phyloP scores from a whole-genome alignment of 2,113 vertebrate species.

The Collichthys lucidus region DNA sequence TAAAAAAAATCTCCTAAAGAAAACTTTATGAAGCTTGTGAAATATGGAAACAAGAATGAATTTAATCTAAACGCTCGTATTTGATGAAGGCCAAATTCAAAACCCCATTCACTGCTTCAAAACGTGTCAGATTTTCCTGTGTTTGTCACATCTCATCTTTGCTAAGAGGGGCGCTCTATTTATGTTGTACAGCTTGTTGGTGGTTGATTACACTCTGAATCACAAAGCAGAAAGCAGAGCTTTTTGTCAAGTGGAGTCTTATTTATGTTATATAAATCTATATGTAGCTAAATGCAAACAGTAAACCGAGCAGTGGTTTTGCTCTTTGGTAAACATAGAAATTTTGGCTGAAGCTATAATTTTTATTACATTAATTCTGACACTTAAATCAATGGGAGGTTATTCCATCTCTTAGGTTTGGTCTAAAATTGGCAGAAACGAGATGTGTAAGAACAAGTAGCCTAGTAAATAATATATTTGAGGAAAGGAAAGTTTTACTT shows the following conservation, averaged over 20 bases:
- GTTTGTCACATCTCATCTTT: slow-evolving; percentile 13
- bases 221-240: not conserved
- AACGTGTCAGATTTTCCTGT: not conserved
- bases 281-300: not conserved
- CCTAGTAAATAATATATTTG: too few species aligned
- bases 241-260: not conserved
- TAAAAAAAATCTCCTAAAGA: not conserved
- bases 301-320: not conserved
- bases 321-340: not conserved
- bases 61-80: not conserved
- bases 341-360: too few species aligned
- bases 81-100: slow-evolving; percentile 15
- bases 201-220: not conserved
- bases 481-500: too few species aligned
- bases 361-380: too few species aligned
- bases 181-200: not conserved
- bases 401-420: too few species aligned
- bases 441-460: too few species aligned
- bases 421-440: too few species aligned
- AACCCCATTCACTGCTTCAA: not conserved
- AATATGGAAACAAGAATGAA: slow-evolving; percentile 14
- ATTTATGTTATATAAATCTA: not conserved
- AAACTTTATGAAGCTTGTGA: not conserved
- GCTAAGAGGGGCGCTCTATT: not conserved
- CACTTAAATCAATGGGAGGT: too few species aligned